phyloP scores from a whole-genome alignment of 1,140 invertebrate genomes.

The Calliphora vicina region DNA sequence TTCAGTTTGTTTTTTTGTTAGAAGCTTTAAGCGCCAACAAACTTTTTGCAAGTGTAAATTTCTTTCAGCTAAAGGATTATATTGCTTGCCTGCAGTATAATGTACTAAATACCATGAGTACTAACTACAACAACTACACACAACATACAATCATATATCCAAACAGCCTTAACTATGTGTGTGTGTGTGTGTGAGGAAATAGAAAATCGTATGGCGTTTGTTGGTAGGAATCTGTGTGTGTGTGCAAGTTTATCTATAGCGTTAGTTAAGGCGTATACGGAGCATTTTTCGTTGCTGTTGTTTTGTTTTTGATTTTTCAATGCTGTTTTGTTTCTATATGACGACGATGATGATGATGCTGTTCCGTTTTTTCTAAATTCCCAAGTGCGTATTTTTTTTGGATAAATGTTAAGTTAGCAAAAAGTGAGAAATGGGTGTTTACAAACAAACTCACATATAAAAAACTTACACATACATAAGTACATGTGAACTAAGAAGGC shows the following conservation, averaged over 20 bases:
- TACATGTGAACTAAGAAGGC: too few relatives aligned
- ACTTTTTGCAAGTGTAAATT: slow-evolving; percentile 31
- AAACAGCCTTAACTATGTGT: background rate
- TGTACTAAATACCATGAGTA: slow-evolving; percentile 16
- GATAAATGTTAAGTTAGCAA: slow-evolving; percentile 1
- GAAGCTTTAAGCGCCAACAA: slow-evolving; percentile 27
- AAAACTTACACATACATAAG: background rate
- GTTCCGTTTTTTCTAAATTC: background rate
- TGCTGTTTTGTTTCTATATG: background rate
- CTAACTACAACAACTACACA: background rate
- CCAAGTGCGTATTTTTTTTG: background rate
- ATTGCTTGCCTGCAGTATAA: slow-evolving; percentile 30
- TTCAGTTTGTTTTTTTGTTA: background rate
- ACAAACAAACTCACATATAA: background rate
- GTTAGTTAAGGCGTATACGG: background rate
- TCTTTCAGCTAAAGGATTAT: slow-evolving; percentile 32
- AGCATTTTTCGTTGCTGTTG: background rate
- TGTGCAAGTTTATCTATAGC: background rate
- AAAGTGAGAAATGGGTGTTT: background rate
- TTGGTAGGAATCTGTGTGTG: background rate
- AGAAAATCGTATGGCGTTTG: background rate
- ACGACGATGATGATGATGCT: background rate
- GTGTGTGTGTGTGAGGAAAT: background rate
- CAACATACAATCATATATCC: too few relatives aligned
- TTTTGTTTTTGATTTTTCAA: background rate